phyloP scores from a whole-genome alignment of 2,888 invertebrate species.

The Rhagophthalmus giganteus region DNA sequence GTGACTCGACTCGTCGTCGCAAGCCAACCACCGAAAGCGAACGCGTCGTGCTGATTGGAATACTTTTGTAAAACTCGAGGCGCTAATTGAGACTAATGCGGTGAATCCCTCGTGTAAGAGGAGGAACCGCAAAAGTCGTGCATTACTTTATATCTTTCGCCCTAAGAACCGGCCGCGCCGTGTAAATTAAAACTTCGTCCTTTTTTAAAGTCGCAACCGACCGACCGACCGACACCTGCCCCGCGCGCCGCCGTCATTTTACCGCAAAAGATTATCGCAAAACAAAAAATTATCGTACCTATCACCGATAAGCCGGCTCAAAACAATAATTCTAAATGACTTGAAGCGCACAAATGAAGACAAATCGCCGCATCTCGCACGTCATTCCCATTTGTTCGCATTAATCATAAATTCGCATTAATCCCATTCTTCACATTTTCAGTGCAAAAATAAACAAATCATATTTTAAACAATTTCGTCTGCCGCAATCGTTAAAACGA shows the following conservation, averaged over 20 bases:
- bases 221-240: too few species aligned
- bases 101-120: constrained; percentile 4
- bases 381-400: constrained; percentile 15
- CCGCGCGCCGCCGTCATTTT: too few species aligned
- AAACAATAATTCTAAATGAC: constrained; percentile 15
- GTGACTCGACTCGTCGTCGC: too few species aligned
- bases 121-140: not conserved
- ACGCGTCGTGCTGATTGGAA: constrained; percentile 33
- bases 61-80: constrained; percentile 26
- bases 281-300: not conserved
- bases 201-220: too few species aligned
- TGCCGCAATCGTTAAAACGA: too few species aligned
- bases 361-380: constrained; percentile 10
- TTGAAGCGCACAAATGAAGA: constrained; percentile 22
- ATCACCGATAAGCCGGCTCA: too few species aligned
- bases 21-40: constrained; percentile 24
- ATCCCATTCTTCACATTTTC: not conserved
- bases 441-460: not conserved
- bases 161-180: too few species aligned
- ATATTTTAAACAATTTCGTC: too few species aligned
- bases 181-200: not conserved
- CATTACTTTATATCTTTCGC: constrained; percentile 5
- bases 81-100: constrained; percentile 33
- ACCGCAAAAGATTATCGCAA: too few species aligned
- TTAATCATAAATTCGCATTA: constrained; percentile 4